Conservation (phyloP, 2,113 vertebrate species). For the Oncorhynchus nerka region DNA sequence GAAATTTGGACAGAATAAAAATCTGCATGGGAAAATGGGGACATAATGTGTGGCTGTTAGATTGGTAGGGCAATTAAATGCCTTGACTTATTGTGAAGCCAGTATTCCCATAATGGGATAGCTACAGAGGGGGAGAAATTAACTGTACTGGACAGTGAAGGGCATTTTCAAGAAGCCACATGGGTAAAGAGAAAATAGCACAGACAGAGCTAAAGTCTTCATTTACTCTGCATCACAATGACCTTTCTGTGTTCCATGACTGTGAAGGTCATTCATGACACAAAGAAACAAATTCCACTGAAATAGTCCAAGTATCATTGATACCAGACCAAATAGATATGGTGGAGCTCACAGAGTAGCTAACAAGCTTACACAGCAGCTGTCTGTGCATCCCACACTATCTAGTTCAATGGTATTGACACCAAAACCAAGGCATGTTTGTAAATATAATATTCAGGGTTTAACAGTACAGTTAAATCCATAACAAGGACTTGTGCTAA, state of each 20-base stretch:
- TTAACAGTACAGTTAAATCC: no score
- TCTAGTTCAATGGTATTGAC: no score
- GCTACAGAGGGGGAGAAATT: conserved; percentile 9
- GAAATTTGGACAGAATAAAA: not conserved
- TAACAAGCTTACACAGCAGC: not conserved
- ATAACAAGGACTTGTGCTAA: not conserved
- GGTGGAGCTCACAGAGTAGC: not conserved
- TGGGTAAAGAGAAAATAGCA: not conserved
- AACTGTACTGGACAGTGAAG: conserved; percentile 13
- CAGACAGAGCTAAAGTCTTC: not conserved
- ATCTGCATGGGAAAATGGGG: not conserved
- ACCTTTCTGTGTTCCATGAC: not conserved
- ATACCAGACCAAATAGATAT: not conserved
- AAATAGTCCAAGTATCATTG: not conserved
- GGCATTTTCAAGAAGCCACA: not conserved
- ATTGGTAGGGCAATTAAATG: conserved; percentile 12
- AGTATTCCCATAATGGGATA: conserved; percentile 4
- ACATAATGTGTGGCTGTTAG: not conserved
- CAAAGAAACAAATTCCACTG: not conserved
- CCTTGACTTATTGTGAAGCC: conserved; percentile 1
- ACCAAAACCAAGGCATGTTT: no score
- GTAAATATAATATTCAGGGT: no score
- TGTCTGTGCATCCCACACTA: not conserved
- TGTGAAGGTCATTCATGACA: not conserved
- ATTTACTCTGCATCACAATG: not conserved